Evolutionary conservation across 2,797 vertebrate genomes (phyloP).

Genomic region (Thaleichthys pacificus): DNA sequence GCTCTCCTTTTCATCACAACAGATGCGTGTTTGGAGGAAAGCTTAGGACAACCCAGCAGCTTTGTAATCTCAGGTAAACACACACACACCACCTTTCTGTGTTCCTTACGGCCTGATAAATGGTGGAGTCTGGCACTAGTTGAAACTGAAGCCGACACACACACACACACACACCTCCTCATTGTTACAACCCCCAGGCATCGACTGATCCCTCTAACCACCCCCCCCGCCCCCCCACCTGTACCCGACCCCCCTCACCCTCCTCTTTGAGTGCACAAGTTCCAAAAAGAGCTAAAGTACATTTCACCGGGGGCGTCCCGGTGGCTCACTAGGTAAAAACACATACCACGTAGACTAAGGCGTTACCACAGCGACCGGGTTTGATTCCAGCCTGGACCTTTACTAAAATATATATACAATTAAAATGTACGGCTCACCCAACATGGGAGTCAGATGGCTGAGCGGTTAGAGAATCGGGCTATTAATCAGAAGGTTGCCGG

Average conservation of each 20-base stretch:
- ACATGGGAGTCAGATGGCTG: too few relatives aligned
- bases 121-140: slow-evolving; percentile 18
- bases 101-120: slow-evolving; percentile 26
- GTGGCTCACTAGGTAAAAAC: too few relatives aligned
- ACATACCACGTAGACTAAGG: too few relatives aligned
- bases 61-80: slow-evolving; percentile 17
- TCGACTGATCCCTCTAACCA: slow-evolving; percentile 47
- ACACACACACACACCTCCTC: slow-evolving; percentile 19
- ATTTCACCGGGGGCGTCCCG: slow-evolving; percentile 42
- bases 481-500: too few relatives aligned
- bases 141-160: slow-evolving; percentile 22
- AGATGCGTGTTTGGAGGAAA: slow-evolving; percentile 30
- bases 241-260: slow-evolving; percentile 1
- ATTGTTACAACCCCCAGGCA: slow-evolving; percentile 49
- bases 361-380: too few relatives aligned
- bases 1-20: slow-evolving; percentile 34
- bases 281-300: slow-evolving; percentile 60
- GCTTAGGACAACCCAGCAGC: slow-evolving; percentile 17
- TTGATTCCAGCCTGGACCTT: too few relatives aligned
- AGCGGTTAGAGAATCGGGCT: too few relatives aligned
- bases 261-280: slow-evolving; percentile 29
- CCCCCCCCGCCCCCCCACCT: not conserved
- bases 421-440: too few relatives aligned
- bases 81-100: not conserved
- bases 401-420: too few relatives aligned